Evolutionary conservation across 2,888 invertebrate genomes (phyloP), one percentile per base, ranked within the genome.

Genomic region (Ormyrus pomaceus): DNA sequence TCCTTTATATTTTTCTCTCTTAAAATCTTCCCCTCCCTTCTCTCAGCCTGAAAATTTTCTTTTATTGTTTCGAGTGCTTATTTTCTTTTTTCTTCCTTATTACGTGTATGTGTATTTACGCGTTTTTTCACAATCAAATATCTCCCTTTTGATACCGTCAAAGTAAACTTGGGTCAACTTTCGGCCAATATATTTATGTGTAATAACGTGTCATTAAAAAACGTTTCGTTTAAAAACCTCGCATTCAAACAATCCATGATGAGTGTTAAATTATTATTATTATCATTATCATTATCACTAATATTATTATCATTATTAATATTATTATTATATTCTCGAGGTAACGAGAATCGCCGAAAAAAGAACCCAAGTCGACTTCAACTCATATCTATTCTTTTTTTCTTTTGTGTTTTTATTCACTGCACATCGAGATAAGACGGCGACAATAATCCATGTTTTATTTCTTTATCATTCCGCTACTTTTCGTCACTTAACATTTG

Each of bases 211-310:
- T 72, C 51, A 13, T 64, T 73, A 65, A 73, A 73, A 62, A 73
- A 65, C 48, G 13, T 61, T 48, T 66, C 59, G 68, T 68, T 75
- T 75, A 68, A 68, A 68, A 75, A 75, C 59, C 66, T 75, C 68
- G 53, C 68, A 51, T 75, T 75, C 13, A 75, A 59, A 75, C 68
- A 75, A 59, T 68, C 59, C 51, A 59, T 75, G 53, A 75, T 75
- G 45, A 59, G 45, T 65, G 56, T 74, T 73, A 51, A 73, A 65
- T 73, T 64, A 64, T 68, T 65, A 64, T 68, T 65, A 50, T 58
- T 58, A 58, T 58, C 10, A n/a, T 58, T 58, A 58, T 65, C 45
- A 68, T 68, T 68, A 70, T 34, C 34, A 34, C 34, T 34, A 34
- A 34, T 34, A 34, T 34, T 34, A 34, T 34, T 34, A 34, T 34